A percentile compares a stretch with the other conserved stretches of the same genome.
phyloP scores from a whole-genome alignment of 2,888 invertebrate species.

The Drosophila subsilvestris region DNA sequence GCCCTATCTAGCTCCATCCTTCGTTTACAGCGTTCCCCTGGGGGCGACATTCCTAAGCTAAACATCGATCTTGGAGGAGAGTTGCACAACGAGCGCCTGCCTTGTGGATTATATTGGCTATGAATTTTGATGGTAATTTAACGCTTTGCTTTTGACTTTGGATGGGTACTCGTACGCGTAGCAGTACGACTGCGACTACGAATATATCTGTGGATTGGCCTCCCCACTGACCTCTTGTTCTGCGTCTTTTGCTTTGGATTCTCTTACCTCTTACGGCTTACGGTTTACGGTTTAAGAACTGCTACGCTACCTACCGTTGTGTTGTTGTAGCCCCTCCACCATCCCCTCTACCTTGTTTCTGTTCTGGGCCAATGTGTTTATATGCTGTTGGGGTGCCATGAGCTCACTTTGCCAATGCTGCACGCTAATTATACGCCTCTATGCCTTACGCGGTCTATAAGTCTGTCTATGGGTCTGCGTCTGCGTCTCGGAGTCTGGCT shows the following conservation, averaged over 20 bases:
- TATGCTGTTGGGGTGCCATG: conserved; percentile 36
- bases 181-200: conserved; percentile 7
- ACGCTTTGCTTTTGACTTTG: conserved; percentile 53
- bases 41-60: neutral
- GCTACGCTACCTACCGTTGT: conserved; percentile 9
- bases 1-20: conserved; percentile 36
- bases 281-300: conserved; percentile 56
- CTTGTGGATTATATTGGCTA: conserved; percentile 52
- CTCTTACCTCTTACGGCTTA: conserved; percentile 50
- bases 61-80: neutral
- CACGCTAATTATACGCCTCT: conserved; percentile 79
- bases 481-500: conserved; percentile 7
- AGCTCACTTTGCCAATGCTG: conserved; percentile 70
- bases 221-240: conserved; percentile 67
- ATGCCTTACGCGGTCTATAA: conserved; percentile 72
- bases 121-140: conserved; percentile 72
- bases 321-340: neutral
- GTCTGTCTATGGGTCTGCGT: conserved; percentile 25
- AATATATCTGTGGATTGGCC: conserved; percentile 48
- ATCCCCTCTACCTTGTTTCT: conserved; percentile 14
- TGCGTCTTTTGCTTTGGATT: conserved; percentile 38
- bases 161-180: conserved; percentile 14
- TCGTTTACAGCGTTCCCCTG: neutral
- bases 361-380: conserved; percentile 41
- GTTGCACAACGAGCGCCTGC: conserved; percentile 32